Conservation (phyloP, 2,113 vertebrate species). For the Andinoacara biseriatus region DNA sequence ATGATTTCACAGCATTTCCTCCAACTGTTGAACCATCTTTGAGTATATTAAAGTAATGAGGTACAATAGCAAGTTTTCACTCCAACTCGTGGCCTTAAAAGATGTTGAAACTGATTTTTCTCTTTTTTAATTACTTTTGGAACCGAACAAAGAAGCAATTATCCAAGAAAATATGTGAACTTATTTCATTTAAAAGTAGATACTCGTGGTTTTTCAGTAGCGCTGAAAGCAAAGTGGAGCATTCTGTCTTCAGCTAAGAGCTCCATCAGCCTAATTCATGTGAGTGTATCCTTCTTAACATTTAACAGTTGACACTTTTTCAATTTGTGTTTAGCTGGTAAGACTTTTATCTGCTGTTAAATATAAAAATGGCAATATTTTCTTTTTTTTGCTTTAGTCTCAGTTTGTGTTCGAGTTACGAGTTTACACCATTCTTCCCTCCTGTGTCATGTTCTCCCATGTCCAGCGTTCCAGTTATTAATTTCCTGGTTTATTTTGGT, state of each 20-base stretch:
- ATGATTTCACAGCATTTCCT: slow-evolving; percentile 22
- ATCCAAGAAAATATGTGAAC: not conserved
- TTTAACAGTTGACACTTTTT: not conserved
- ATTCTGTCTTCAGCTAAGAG: not conserved
- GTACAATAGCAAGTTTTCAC: not conserved
- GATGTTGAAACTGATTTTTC: not conserved
- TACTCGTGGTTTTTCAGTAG: not conserved
- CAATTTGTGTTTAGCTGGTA: not conserved
- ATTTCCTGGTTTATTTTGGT: too few species aligned
- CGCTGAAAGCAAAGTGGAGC: not conserved
- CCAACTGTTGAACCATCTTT: not conserved
- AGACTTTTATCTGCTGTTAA: not conserved
- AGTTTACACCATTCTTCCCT: too few species aligned
- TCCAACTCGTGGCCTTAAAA: not conserved
- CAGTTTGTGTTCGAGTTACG: too few species aligned
- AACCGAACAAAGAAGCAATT: not conserved
- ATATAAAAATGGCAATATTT: not conserved
- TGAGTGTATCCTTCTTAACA: not conserved
- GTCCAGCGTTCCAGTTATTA: too few species aligned
- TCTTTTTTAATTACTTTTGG: not conserved
- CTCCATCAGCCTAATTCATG: not conserved
- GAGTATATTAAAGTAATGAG: not conserved
- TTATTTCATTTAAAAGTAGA: not conserved
- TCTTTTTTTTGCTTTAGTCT: not conserved
- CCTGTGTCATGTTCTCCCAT: too few species aligned